Evolutionary conservation across 2,888 invertebrate genomes (phyloP).

Genomic region (Creontiades dilutus): DNA sequence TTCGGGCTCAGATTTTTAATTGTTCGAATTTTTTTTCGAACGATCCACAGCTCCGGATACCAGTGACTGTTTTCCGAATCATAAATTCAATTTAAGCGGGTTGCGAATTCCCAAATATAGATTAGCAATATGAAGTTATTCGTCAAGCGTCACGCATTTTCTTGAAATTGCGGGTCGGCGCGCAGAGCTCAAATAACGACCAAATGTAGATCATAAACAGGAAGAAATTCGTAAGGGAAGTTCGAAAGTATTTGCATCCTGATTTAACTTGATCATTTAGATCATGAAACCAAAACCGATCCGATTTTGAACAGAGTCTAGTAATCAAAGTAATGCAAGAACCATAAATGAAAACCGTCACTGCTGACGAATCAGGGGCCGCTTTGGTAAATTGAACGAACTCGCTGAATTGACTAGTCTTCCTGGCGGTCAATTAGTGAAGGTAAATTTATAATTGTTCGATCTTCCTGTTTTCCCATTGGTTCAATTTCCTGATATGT

Average conservation of each 20-base stretch:
- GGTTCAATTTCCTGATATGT: too few species aligned
- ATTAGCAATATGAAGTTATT: neutral
- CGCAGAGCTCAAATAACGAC: neutral
- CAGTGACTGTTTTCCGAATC: conserved; percentile 64
- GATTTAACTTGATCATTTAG: neutral
- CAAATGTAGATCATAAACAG: neutral
- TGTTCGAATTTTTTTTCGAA: conserved; percentile 55
- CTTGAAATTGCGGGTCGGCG: neutral
- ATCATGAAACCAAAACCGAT: neutral
- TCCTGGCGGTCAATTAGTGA: neutral
- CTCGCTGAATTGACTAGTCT: neutral
- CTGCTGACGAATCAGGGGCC: conserved; percentile 65
- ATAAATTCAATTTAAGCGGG: conserved; percentile 21
- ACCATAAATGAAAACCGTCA: conserved; percentile 57
- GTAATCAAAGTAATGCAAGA: neutral
- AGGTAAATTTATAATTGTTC: neutral
- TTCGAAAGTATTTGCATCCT: neutral
- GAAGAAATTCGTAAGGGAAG: conserved; percentile 39
- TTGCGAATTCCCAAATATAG: conserved; percentile 11
- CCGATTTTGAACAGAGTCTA: neutral
- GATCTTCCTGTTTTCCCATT: too few species aligned
- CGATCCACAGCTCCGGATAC: conserved; percentile 64
- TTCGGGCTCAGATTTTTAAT: conserved; percentile 57
- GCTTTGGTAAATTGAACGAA: conserved; percentile 6
- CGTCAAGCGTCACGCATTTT: neutral